Evolutionary conservation across 2,888 invertebrate species (phyloP).

Genomic region (Luffia ferchaultella): DNA sequence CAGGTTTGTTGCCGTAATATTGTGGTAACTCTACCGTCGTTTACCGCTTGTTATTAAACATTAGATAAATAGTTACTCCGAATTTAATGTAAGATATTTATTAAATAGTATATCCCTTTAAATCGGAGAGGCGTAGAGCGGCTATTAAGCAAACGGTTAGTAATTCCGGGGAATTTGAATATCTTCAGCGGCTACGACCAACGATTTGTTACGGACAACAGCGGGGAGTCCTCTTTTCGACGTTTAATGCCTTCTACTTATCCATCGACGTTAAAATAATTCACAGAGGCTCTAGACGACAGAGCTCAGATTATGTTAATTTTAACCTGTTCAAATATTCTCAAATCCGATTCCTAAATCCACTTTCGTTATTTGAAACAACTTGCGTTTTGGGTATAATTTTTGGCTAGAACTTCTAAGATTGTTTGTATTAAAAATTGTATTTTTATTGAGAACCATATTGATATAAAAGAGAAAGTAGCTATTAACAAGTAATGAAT

Average conservation of each 20-base stretch:
- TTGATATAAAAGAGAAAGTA: too few species aligned
- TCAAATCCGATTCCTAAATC: background rate
- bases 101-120: background rate
- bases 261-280: constrained; percentile 5
- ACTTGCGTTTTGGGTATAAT: too few species aligned
- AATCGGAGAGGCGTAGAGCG: background rate
- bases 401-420: too few species aligned
- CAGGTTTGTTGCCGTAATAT: too few species aligned
- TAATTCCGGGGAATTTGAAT: background rate
- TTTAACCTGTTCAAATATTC: constrained; percentile 5
- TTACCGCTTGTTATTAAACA: too few species aligned
- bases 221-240: background rate
- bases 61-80: too few species aligned
- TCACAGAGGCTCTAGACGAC: constrained; percentile 10
- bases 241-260: background rate
- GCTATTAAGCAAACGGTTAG: background rate
- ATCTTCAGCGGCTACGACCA: background rate
- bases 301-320: constrained; percentile 13
- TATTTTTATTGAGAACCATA: too few species aligned
- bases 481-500: too few species aligned
- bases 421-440: too few species aligned
- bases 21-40: too few species aligned
- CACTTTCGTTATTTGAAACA: too few species aligned
- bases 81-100: background rate
- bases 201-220: background rate